Percentiles rank a stretch among this genome's conserved stretches.
These are phyloP conservation scores for Hemicordylus capensis DNA, from an alignment of 2,113 vertebrate species.

Conservation along the genomic window DNA sequence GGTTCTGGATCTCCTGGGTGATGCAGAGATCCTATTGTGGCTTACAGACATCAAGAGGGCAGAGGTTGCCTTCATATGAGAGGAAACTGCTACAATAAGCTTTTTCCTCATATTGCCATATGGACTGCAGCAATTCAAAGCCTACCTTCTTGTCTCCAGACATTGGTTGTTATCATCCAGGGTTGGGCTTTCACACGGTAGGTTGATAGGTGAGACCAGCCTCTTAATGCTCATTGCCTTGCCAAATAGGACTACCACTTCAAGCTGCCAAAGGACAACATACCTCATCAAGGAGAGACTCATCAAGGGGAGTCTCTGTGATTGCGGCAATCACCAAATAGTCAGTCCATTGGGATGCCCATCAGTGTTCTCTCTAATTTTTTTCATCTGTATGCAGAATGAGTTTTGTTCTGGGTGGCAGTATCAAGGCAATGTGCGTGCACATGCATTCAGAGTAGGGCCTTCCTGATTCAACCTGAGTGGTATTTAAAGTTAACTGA, in stretches of 20 bases:
- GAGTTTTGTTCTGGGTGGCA: too few relatives aligned
- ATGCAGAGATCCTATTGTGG: too few relatives aligned
- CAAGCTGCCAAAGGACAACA: not conserved
- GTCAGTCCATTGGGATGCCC: too few relatives aligned
- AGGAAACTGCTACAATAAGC: not conserved
- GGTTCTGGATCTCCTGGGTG: too few relatives aligned
- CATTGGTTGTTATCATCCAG: not conserved
- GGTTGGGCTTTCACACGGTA: not conserved
- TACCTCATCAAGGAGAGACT: not conserved
- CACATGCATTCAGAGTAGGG: too few relatives aligned
- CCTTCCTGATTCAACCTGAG: too few relatives aligned
- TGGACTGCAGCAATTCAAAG: not conserved
- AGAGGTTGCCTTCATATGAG: not conserved
- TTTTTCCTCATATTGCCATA: not conserved
- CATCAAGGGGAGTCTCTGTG: not conserved
- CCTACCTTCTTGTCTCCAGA: not conserved
- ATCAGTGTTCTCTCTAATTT: too few relatives aligned
- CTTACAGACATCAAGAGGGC: not conserved
- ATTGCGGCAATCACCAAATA: too few relatives aligned
- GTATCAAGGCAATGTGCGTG: too few relatives aligned
- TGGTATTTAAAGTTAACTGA: too few relatives aligned
- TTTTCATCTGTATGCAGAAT: too few relatives aligned
- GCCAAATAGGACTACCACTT: not conserved
- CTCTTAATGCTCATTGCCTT: not conserved
- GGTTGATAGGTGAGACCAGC: not conserved